Conservation (phyloP, 2,888 invertebrate genomes). For the Endotricha flammealis region DNA sequence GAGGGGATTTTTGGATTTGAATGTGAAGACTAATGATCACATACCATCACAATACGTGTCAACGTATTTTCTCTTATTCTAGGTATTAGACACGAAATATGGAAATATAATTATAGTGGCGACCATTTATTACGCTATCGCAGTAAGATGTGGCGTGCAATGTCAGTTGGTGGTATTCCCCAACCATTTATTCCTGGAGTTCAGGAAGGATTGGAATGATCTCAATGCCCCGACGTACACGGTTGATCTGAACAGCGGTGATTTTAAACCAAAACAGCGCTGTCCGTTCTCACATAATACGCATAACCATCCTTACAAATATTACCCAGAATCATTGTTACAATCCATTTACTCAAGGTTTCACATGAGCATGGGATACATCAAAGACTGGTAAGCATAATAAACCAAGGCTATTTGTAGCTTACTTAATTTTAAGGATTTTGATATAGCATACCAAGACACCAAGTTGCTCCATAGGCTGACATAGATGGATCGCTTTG, state of each 20-base stretch:
- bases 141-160: constrained; percentile 41
- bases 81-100: constrained; percentile 41
- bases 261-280: constrained; percentile 32
- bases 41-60: too few species aligned
- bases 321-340: constrained; percentile 40
- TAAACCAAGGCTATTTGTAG: too few species aligned
- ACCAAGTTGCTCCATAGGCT: too few species aligned
- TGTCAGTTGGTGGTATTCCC: constrained; percentile 50
- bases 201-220: constrained; percentile 30
- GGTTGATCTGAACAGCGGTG: constrained; percentile 42
- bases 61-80: constrained; percentile 17
- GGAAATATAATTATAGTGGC: constrained; percentile 40
- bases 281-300: constrained; percentile 44
- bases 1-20: too few species aligned
- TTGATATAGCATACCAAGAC: too few species aligned
- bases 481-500: too few species aligned
- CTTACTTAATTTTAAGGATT: too few species aligned
- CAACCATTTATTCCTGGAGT: constrained; percentile 53
- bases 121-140: constrained; percentile 48
- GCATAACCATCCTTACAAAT: constrained; percentile 23
- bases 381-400: constrained; percentile 41
- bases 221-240: constrained; percentile 24
- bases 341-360: constrained; percentile 39
- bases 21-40: too few species aligned
- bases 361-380: constrained; percentile 37